Base-by-base conservation (phyloP, 2,797 vertebrate species). In the Tenualosa thibaudeaui region DNA sequence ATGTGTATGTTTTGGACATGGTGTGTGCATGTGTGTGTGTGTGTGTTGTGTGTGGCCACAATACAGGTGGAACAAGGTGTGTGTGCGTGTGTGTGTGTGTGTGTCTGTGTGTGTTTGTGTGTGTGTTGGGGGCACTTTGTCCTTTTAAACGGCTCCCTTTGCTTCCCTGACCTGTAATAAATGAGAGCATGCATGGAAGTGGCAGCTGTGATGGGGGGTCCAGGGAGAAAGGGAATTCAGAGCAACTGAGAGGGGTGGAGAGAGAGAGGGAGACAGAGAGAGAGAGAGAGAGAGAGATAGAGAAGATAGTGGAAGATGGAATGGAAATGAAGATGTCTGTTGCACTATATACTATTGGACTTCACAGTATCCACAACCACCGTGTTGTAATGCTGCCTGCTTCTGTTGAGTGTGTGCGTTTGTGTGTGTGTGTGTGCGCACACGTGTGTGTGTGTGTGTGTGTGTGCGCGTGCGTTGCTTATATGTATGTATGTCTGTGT, bases 151-250 rank as follows among this genome's bases (percentile, higher is more conserved):
- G 43, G 65, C 82, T 87, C 19, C 62, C 85, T 82, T 88, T 86
- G 86, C 56, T 60, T 84, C 83, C 26, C 68, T 87, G 89, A 87
- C 87, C 86, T 87, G 84, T 87, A 88, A 88, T 88, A 84, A 86
- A 88, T 71, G 81, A 87, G 87, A 50, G 7, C 81, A 51, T 22
- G 78, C 81, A 84, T 40, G 65, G 86, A 88, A 85, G 85, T 84
- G 82, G 86, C 89, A 87, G 87, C 58, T 83, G 83, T 75, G 86
- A 83, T 9, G 71, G 82, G 58, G 84, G 68, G 75, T 81, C 85
- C 81, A n/a, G 78, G 82, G 85, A 83, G n/a, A 68, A 40, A 85
- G 84, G 83, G 83, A 83, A 81, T 84, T 78, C 53, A 5, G 40
- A 53, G 58, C 13, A 37, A 50, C 43, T 75, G 43, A 43, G 5